phyloP scores from a whole-genome alignment of 2,797 vertebrate species.

The Betta splendens region DNA sequence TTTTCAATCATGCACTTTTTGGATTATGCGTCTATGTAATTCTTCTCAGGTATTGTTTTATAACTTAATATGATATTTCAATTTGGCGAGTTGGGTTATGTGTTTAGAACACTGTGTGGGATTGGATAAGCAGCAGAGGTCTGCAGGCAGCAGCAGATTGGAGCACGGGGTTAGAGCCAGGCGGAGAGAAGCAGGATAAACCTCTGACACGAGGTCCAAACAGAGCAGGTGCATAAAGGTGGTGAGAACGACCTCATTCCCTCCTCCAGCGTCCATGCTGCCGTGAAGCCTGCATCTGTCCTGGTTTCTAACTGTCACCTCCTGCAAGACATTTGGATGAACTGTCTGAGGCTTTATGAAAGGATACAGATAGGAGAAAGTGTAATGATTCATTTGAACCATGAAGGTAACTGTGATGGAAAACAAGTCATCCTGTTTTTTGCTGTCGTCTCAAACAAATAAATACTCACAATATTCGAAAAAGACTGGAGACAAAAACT shows the following conservation, averaged over 20 bases:
- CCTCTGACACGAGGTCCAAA: constrained; percentile 57
- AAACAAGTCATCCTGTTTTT: too few relatives aligned
- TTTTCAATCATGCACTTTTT: constrained; percentile 83
- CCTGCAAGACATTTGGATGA: not conserved
- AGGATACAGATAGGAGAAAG: not conserved
- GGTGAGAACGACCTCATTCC: constrained; percentile 48
- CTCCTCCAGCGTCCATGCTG: constrained; percentile 13
- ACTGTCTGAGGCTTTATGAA: constrained; percentile 7
- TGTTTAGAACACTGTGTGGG: constrained; percentile 61
- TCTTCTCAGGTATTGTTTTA: constrained; percentile 80
- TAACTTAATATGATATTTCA: constrained; percentile 81
- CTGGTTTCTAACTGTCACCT: constrained; percentile 7
- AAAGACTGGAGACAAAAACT: too few relatives aligned
- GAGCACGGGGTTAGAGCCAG: constrained; percentile 45
- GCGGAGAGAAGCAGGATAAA: constrained; percentile 58
- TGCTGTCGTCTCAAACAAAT: too few relatives aligned
- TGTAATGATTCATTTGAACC: too few relatives aligned
- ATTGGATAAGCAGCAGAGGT: constrained; percentile 68
- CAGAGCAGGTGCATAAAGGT: constrained; percentile 52
- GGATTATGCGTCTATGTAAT: constrained; percentile 78
- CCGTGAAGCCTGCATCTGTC: constrained; percentile 9
- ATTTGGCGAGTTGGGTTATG: constrained; percentile 62
- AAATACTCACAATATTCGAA: too few relatives aligned
- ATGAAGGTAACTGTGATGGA: too few relatives aligned
- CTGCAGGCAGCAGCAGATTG: constrained; percentile 59